These are phyloP conservation scores for Psammodynastes pulverulentus DNA, from an alignment of 2,113 vertebrate genomes.

Conservation along the genomic window DNA sequence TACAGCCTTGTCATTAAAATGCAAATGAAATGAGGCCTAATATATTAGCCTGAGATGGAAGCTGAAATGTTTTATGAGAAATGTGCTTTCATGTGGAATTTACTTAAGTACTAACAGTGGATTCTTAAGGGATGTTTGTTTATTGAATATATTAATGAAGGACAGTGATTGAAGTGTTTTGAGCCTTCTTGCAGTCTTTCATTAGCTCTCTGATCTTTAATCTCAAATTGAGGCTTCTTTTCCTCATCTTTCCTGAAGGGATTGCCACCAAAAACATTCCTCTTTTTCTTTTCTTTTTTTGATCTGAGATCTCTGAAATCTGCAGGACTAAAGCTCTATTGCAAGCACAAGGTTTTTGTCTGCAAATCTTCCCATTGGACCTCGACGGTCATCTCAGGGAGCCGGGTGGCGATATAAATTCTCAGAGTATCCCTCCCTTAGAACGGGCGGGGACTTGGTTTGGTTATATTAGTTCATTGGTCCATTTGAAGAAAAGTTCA, in stretches of 20 bases:
- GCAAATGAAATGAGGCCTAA: conserved; percentile 69
- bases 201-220: conserved; percentile 35
- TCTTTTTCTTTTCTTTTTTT: conserved; percentile 6
- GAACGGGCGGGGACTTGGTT: background rate
- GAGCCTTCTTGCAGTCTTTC: conserved; percentile 47
- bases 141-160: conserved; percentile 64
- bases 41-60: conserved; percentile 61
- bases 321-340: background rate
- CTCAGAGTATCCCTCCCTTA: background rate
- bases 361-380: background rate
- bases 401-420: background rate
- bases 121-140: conserved; percentile 49
- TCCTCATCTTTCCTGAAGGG: conserved; percentile 20
- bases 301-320: conserved; percentile 35
- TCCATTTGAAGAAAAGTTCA: background rate
- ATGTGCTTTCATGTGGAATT: conserved; percentile 66
- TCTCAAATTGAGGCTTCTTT: conserved; percentile 31
- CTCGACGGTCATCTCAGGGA: background rate
- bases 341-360: conserved; percentile 4
- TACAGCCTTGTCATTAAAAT: conserved; percentile 69
- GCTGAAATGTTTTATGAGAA: conserved; percentile 62
- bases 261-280: conserved; percentile 45
- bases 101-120: conserved; percentile 55
- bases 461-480: background rate
- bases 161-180: conserved; percentile 24